Evolutionary conservation across 2,888 invertebrate genomes (phyloP).

Genomic region (Listrodromus nycthemerus): DNA sequence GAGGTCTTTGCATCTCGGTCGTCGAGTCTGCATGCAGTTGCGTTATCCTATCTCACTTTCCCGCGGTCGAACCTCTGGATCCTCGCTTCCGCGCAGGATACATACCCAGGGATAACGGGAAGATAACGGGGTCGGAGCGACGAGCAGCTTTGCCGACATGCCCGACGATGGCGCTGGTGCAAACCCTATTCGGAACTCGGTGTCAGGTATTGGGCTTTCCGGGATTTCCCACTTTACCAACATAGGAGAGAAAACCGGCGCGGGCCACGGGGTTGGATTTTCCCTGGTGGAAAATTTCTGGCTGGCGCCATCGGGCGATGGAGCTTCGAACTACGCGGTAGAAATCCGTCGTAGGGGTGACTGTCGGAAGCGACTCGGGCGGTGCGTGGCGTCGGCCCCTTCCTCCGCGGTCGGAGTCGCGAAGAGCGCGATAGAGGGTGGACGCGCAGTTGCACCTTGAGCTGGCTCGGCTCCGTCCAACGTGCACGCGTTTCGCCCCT

Average conservation of each 20-base stretch:
- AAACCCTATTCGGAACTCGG: conserved; percentile 37
- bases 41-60: conserved; percentile 70
- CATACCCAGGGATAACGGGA: conserved; percentile 17
- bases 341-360: conserved; percentile 66
- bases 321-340: conserved; percentile 69
- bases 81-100: conserved; percentile 10
- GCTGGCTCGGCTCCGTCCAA: conserved; percentile 74
- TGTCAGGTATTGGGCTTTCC: conserved; percentile 55
- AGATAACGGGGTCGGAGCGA: conserved; percentile 27
- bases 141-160: conserved; percentile 65
- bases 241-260: conserved; percentile 66
- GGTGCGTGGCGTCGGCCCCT: conserved; percentile 23
- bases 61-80: conserved; percentile 56
- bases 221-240: conserved; percentile 77
- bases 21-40: conserved; percentile 71
- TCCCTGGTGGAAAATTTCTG: conserved; percentile 69
- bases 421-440: neutral
- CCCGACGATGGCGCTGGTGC: conserved; percentile 48
- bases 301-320: conserved; percentile 78
- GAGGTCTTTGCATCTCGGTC: neutral
- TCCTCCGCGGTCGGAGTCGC: neutral
- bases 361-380: conserved; percentile 10
- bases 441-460: conserved; percentile 64
- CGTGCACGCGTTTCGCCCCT: conserved; percentile 36
- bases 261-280: conserved; percentile 48